Base-by-base conservation (phyloP, 1,140 invertebrate species). In the Drosophila eugracilis region DNA sequence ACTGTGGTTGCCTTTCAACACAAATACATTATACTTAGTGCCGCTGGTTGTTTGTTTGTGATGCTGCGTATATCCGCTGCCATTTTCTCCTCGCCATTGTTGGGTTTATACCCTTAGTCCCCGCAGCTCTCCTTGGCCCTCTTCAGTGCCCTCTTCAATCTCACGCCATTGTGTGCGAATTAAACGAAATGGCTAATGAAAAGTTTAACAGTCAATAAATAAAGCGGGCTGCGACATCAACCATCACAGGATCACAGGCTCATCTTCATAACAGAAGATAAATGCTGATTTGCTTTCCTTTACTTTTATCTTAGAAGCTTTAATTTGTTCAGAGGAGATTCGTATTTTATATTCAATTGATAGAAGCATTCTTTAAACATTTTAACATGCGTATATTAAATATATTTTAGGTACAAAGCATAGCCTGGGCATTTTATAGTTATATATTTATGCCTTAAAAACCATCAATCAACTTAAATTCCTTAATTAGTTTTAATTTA, bases 201-300 rank as follows among this genome's bases (percentile, higher is more conserved):
- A 85, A 85, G 81, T 85, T 85, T 85, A 85, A 85, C 81, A 85
- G 81, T 81, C 81, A 86, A 88, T 86, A 85, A 85, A 85, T 85
- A 85, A 86, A 62, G 62, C 57, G 37, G 60, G 47, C 52, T 49
- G 34, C 19, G 14, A 14, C 67, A 48, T 30, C 32, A 53, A 32
- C 37, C 49, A 67, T 62, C 24, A 60, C 34, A 54, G 39, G 30
- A 10, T 36, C 15, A 14, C n/a, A n/a, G n/a, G 12, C 12, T 17
- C 12, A 6, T 32, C 12, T 17, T 14, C 28, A 9, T n/a, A 21
- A 52, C 52, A 30, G 17, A 15, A 44, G 45, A 67, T 67, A 36
- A 42, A 44, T 42, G 37, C 17, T 36, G 22, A 45, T 44, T 45
- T 19, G n/a, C 17, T 5, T 19, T 9, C 6, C 26, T 32, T 34